These are phyloP conservation scores for Vanacampus margaritifer DNA, from an alignment of 2,113 vertebrate species.

Conservation along the genomic window DNA sequence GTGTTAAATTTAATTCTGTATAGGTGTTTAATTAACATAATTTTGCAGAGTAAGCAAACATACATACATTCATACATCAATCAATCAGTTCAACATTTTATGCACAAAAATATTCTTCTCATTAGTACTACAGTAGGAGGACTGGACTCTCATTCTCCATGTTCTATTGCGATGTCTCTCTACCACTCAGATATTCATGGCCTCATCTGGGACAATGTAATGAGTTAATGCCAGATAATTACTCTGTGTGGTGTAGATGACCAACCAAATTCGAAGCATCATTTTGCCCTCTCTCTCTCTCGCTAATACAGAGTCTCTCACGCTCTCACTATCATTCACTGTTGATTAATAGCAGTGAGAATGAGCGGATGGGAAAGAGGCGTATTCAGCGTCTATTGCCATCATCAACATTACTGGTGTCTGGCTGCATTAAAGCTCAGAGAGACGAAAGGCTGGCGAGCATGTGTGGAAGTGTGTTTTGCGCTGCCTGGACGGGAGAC, in stretches of 20 bases:
- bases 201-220: constrained; percentile 78
- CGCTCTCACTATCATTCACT: constrained; percentile 30
- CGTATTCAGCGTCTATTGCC: constrained; percentile 57
- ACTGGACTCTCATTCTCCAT: constrained; percentile 5
- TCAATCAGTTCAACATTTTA: background rate
- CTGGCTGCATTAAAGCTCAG: constrained; percentile 53
- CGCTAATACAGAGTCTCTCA: background rate
- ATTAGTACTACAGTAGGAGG: background rate
- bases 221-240: constrained; percentile 78
- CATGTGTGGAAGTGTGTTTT: constrained; percentile 19
- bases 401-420: constrained; percentile 63
- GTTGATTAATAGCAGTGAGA: constrained; percentile 63
- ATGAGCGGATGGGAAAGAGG: constrained; percentile 48
- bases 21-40: too few species aligned
- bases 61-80: background rate
- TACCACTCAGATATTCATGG: constrained; percentile 64
- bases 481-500: constrained; percentile 45
- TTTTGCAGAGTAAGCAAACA: too few species aligned
- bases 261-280: constrained; percentile 54
- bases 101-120: background rate
- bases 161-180: constrained; percentile 22
- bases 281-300: constrained; percentile 12
- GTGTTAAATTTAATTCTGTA: too few species aligned
- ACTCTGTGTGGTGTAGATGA: constrained; percentile 70
- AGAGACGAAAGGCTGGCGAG: constrained; percentile 25